Conservation (phyloP, 2,797 vertebrate genomes). For the Myiotriccus ornatus region DNA sequence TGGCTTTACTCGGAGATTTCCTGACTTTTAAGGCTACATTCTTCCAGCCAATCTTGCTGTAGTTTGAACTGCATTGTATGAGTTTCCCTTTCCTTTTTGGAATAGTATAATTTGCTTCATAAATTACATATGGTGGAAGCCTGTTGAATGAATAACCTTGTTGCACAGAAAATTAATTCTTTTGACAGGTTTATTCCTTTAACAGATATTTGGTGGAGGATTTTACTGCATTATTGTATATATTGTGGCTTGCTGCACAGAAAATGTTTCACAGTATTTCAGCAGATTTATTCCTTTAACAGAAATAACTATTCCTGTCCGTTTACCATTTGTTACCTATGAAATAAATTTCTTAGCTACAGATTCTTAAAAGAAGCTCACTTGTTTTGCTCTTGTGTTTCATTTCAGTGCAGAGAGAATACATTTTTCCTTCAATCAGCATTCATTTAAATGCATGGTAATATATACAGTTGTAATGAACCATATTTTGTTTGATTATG, state of each 20-base stretch:
- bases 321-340: slow-evolving; percentile 49
- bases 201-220: slow-evolving; percentile 74
- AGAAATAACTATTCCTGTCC: slow-evolving; percentile 51
- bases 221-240: slow-evolving; percentile 77
- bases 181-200: slow-evolving; percentile 78
- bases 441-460: slow-evolving; percentile 67
- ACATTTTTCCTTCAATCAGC: slow-evolving; percentile 58
- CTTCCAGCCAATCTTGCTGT: slow-evolving; percentile 66
- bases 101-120: slow-evolving; percentile 77
- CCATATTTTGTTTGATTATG: slow-evolving; percentile 74
- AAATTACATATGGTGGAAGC: slow-evolving; percentile 78
- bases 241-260: slow-evolving; percentile 71
- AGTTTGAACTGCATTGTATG: slow-evolving; percentile 70
- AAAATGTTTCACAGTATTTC: slow-evolving; percentile 62
- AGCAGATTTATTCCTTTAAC: slow-evolving; percentile 56
- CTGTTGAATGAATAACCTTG: slow-evolving; percentile 77
- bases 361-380: slow-evolving; percentile 26
- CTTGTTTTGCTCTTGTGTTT: slow-evolving; percentile 46
- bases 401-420: slow-evolving; percentile 44
- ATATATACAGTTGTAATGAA: slow-evolving; percentile 71
- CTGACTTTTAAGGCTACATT: slow-evolving; percentile 72
- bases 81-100: slow-evolving; percentile 73
- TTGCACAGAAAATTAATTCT: slow-evolving; percentile 81
- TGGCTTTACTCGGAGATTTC: slow-evolving; percentile 71
- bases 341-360: slow-evolving; percentile 51